These are phyloP conservation scores for Orestias chungarensis DNA, from an alignment of 2,797 vertebrate genomes.

Conservation along the genomic window DNA sequence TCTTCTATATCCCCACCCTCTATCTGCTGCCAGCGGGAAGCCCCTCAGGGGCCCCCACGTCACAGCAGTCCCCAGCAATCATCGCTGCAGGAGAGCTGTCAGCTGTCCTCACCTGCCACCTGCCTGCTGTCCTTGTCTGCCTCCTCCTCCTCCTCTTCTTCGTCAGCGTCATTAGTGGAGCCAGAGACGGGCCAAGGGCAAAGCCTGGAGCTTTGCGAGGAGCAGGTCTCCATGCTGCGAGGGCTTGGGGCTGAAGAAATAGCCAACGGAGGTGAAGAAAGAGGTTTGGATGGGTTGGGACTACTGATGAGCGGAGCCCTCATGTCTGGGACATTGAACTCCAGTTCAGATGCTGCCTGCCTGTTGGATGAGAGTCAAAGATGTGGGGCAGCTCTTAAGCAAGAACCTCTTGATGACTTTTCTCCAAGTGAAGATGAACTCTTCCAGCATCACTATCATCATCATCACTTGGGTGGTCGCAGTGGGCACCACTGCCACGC, in stretches of 20 bases:
- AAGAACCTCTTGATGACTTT: slow-evolving; percentile 92
- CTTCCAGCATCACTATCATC: slow-evolving; percentile 84
- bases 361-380: slow-evolving; percentile 80
- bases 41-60: slow-evolving; percentile 71
- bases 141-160: slow-evolving; percentile 78
- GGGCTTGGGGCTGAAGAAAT: slow-evolving; percentile 69
- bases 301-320: slow-evolving; percentile 79
- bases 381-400: slow-evolving; percentile 85
- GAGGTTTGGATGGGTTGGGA: slow-evolving; percentile 79
- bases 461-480: slow-evolving; percentile 75
- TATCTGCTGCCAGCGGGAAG: slow-evolving; percentile 62
- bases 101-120: slow-evolving; percentile 83
- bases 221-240: slow-evolving; percentile 84
- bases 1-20: slow-evolving; percentile 73
- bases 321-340: slow-evolving; percentile 69
- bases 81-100: slow-evolving; percentile 80
- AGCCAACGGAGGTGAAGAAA: slow-evolving; percentile 71
- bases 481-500: slow-evolving; percentile 83
- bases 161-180: slow-evolving; percentile 80
- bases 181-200: slow-evolving; percentile 79
- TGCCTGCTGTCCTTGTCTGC: slow-evolving; percentile 83
- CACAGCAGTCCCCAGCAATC: slow-evolving; percentile 74
- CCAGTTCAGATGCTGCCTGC: slow-evolving; percentile 70
- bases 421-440: slow-evolving; percentile 83
- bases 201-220: slow-evolving; percentile 81